Percentiles rank a stretch among this genome's conserved stretches.
Conservation (phyloP, 2,113 vertebrate genomes). For the Isichthys henryi region DNA sequence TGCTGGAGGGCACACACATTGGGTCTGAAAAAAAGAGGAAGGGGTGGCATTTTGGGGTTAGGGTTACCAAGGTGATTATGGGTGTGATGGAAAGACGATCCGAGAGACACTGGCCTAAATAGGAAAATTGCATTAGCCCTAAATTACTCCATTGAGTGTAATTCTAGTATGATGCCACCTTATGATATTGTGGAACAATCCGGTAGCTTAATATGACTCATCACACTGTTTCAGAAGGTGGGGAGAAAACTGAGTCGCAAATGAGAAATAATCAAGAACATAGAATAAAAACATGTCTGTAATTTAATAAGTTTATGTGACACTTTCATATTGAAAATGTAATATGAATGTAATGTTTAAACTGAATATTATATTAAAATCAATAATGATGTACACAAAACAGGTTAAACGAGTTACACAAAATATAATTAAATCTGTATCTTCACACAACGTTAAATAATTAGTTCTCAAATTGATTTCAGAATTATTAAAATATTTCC, state of each 20-base stretch:
- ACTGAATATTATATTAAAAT: neutral
- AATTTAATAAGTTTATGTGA: neutral
- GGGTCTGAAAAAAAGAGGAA: conserved; percentile 54
- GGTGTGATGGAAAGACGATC: neutral
- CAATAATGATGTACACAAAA: neutral
- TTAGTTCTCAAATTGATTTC: neutral
- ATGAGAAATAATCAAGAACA: neutral
- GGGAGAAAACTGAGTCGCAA: neutral
- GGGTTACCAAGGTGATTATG: neutral
- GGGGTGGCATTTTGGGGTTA: neutral
- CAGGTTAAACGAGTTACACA: neutral
- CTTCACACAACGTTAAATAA: neutral
- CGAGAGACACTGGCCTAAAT: neutral
- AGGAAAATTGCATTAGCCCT: neutral
- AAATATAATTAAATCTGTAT: neutral
- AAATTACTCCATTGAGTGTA: neutral
- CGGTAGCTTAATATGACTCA: neutral
- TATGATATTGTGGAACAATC: neutral
- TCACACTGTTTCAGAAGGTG: neutral
- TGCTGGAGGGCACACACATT: conserved; percentile 92
- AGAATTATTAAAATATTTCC: neutral
- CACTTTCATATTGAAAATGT: neutral
- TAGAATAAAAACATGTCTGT: neutral
- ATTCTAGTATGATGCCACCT: neutral
- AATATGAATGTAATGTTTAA: neutral